phyloP scores from a whole-genome alignment of 2,888 invertebrate genomes.

The Mythimna vitellina region DNA sequence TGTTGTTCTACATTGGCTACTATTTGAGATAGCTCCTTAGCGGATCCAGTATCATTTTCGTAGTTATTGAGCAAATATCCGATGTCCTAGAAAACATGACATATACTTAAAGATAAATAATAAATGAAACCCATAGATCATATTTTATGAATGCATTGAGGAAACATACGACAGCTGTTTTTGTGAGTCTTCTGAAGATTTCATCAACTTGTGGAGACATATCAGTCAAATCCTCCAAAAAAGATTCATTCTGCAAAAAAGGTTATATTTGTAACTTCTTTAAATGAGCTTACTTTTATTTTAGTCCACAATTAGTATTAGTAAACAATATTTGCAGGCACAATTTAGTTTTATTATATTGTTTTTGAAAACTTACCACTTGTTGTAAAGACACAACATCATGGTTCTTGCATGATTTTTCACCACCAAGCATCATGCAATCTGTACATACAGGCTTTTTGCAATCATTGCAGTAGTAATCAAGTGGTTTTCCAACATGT shows the following conservation, averaged over 20 bases:
- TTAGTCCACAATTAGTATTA: not conserved
- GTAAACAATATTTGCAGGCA: not conserved
- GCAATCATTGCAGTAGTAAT: constrained; percentile 85
- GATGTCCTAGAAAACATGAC: constrained; percentile 76
- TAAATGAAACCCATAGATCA: not conserved
- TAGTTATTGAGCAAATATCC: constrained; percentile 81
- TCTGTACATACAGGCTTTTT: constrained; percentile 83
- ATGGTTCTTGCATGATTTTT: constrained; percentile 85
- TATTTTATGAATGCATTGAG: not conserved
- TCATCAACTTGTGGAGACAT: constrained; percentile 83
- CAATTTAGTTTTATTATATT: not conserved
- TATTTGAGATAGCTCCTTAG: constrained; percentile 72
- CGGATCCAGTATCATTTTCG: constrained; percentile 75
- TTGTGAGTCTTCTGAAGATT: constrained; percentile 81
- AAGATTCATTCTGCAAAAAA: constrained; percentile 79
- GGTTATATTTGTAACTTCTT: not conserved
- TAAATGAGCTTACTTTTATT: not conserved
- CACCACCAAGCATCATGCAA: constrained; percentile 84
- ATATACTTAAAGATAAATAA: not conserved
- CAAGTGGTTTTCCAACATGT: constrained; percentile 79
- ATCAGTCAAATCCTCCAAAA: constrained; percentile 75
- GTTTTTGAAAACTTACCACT: constrained; percentile 74
- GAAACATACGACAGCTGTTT: constrained; percentile 83
- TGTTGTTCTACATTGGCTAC: constrained; percentile 85
- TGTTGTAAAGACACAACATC: constrained; percentile 80